Evolutionary conservation across 2,888 invertebrate species (phyloP), one percentile per base, ranked within the genome.

Genomic region (Apamea sordens): DNA sequence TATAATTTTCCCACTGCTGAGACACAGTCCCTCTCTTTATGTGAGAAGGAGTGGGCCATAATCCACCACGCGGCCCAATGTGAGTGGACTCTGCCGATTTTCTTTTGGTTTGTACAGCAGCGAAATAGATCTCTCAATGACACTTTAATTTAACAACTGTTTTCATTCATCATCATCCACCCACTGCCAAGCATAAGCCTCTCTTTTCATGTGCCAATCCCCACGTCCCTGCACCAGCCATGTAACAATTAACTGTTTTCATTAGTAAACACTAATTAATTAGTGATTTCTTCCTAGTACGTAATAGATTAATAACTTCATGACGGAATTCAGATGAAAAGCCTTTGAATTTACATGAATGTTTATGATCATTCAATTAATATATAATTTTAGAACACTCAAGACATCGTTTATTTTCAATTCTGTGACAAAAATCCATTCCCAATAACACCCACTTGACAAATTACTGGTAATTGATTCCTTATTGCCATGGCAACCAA

Each of bases 401-500:
- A 11, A 5, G 1, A 28, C 2, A 28, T 21, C 15, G n/a, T n/a
- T 44, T 56, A 32, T n/a, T 50, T 74, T 21, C n/a, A 41, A 28
- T 1, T 21, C 28, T 32, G 44, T 8, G 13, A 61, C 3, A 28
- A 28, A 59, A 18, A n/a, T 18, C 24, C 8, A 11, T 36, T 36
- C 7, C 0, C 2, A 28, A 15, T 32, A 63, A 32, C 21, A 28
- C 1, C 28, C 21, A 61, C 24, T 79, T 41, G 32, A 67, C 10
- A 44, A 44, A 44, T 32, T 0, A 50, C n/a, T 50, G 21, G 13
- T 36, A 36, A 50, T n/a, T 36, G 21, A 36, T 50, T 50, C 36
- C 24, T 15, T 77, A 32, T 65, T 77, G 21, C n/a, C 36, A 44
- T 56, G 44, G 56, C 32, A 77, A 77, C 77, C 21, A 21, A 56